phyloP scores from a whole-genome alignment of 1,140 invertebrate species.

The Drosophila miranda region DNA sequence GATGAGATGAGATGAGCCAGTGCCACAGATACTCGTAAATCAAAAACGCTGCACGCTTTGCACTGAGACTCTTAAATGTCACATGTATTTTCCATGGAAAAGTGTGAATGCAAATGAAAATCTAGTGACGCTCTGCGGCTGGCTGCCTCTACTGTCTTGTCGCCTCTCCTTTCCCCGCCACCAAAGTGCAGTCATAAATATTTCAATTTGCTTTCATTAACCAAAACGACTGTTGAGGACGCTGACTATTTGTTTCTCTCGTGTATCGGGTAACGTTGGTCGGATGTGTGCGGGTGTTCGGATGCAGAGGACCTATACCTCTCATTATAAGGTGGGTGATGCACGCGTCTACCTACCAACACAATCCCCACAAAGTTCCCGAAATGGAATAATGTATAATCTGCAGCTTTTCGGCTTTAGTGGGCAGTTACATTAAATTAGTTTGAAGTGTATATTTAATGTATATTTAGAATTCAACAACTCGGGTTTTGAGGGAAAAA shows the following conservation, averaged over 20 bases:
- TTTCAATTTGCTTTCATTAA: constrained; percentile 73
- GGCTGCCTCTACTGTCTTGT: not conserved
- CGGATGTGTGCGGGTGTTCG: not conserved
- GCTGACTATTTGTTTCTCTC: constrained; percentile 7
- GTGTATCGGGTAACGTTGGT: too few relatives aligned
- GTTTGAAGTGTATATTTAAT: too few relatives aligned
- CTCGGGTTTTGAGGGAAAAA: too few relatives aligned
- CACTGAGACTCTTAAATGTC: constrained; percentile 10
- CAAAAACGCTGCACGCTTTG: constrained; percentile 60
- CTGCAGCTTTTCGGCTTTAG: too few relatives aligned
- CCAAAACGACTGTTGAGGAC: constrained; percentile 27
- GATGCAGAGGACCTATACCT: not conserved
- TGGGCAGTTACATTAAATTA: too few relatives aligned
- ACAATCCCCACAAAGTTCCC: too few relatives aligned
- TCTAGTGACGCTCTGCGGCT: constrained; percentile 50
- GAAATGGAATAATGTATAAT: too few relatives aligned
- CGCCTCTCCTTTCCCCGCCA: constrained; percentile 7
- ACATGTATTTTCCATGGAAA: not conserved
- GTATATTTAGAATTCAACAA: too few relatives aligned
- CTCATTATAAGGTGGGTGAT: too few relatives aligned
- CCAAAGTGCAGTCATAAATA: constrained; percentile 74
- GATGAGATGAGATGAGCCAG: not conserved
- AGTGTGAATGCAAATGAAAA: constrained; percentile 54
- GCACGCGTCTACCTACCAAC: too few relatives aligned
- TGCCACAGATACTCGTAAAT: constrained; percentile 61